Conservation (phyloP, 2,113 vertebrate genomes). For the Hydrochoerus hydrochaeris region DNA sequence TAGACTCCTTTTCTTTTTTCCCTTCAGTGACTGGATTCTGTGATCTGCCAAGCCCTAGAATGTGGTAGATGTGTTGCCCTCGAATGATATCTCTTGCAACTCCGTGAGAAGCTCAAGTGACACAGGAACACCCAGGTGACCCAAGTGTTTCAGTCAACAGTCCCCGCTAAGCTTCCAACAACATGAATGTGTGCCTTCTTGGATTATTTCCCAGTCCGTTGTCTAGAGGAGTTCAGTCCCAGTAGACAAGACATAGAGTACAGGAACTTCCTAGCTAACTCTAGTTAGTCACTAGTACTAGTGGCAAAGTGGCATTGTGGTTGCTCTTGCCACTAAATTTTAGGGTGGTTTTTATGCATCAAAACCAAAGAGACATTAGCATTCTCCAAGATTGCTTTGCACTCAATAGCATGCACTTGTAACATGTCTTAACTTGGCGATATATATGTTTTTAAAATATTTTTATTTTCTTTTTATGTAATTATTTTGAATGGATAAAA, state of each 20-base stretch:
- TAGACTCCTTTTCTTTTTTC: neutral
- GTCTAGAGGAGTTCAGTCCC: neutral
- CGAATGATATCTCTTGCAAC: neutral
- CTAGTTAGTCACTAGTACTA: neutral
- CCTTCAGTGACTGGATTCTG: neutral
- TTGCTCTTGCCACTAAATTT: neutral
- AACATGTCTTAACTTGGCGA: neutral
- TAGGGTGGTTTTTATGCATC: neutral
- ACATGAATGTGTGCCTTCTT: neutral
- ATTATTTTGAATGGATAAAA: conserved; percentile 28
- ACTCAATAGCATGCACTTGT: neutral
- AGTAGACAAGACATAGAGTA: neutral
- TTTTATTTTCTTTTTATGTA: neutral
- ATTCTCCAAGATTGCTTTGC: neutral
- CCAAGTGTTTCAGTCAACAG: neutral
- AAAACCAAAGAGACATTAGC: neutral
- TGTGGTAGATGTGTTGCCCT: neutral
- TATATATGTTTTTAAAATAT: neutral
- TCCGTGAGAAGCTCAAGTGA: neutral
- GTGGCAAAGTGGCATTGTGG: neutral
- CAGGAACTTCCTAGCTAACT: neutral
- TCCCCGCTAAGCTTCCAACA: neutral
- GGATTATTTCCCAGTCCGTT: neutral
- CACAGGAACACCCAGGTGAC: neutral
- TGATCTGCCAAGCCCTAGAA: neutral